Base-by-base conservation (phyloP, 2,888 invertebrate species). In the Lithophane leautieri region DNA sequence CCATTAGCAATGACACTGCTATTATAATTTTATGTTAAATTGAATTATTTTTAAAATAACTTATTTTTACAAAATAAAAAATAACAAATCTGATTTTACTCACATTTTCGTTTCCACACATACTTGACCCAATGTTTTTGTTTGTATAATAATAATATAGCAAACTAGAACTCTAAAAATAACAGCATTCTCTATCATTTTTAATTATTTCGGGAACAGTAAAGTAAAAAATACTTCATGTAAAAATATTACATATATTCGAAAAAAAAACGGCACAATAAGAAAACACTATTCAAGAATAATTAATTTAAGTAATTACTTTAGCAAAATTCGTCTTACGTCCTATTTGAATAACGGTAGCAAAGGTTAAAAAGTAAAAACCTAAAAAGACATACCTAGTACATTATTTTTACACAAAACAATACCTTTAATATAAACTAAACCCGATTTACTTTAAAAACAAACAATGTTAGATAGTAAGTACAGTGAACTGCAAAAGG, bases 81-180 rank as follows among this genome's bases (percentile, higher is more conserved):
- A 19, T 50, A 7, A 40, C 16, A 28, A 16, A 22, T 0, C 3
- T 11, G 6, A n/a, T 63, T 42, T 11, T 72, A 72, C 84, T 81
- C 54, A 80, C 81, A 83, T 54, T 75, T 73, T 67, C 1, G 82
- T 83, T 76, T 83, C 80, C 44, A 82, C 80, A 71, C 82, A 83
- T 16, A 83, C 63, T 80, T 83, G 82, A 42, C 56, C 44, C 47
- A 71, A 40, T 58, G 61, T 42, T 82, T 34, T 47, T 47, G 56
- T 34, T 58, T 73, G 70, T 28, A 62, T 25, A n/a, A 65, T 52
- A 40, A 76, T 47, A 22, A 73, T 25, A 56, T 44, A 19, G 14
- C 56, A 60, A 65, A 78, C 0, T 19, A 75, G 14, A 34, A 40
- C 25, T 28, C 22, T 22, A 44, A 66, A 22, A 74, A 65, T 44